A percentile compares a stretch with the other conserved stretches of the same genome.
phyloP scores from a whole-genome alignment of 2,888 invertebrate genomes.

The Plusia festucae region DNA sequence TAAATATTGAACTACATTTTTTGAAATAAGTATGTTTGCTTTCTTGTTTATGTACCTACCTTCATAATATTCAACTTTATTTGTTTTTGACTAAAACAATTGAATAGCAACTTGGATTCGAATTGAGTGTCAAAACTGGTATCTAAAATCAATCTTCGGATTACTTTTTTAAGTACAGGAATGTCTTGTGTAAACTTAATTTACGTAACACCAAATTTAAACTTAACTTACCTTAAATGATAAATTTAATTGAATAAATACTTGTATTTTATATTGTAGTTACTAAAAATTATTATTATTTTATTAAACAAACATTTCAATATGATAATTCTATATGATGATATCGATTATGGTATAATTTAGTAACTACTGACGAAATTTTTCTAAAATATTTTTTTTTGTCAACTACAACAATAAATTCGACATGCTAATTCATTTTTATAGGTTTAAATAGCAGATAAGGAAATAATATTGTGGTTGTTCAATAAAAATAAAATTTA shows the following conservation, averaged over 20 bases:
- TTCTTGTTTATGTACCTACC: no score
- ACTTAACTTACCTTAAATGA: neutral
- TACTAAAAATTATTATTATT: neutral
- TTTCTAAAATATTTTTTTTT: neutral
- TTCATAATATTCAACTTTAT: no score
- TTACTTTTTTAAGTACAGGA: neutral
- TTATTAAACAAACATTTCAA: neutral
- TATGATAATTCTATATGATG: neutral
- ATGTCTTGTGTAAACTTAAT: neutral
- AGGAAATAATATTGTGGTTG: neutral
- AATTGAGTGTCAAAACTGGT: no score
- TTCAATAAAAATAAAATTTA: no score
- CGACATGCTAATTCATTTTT: constrained; percentile 49
- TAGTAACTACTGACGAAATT: neutral
- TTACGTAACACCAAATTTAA: neutral
- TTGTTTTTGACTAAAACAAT: no score
- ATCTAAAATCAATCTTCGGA: neutral
- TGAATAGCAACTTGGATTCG: no score
- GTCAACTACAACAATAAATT: constrained; percentile 45
- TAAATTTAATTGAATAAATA: neutral
- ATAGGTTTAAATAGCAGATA: neutral
- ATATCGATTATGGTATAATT: neutral
- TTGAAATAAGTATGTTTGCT: no score
- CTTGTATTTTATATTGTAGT: neutral
- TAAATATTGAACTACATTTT: neutral